These are phyloP conservation scores for Leptoteleia sp. DNA, from an alignment of 1,140 invertebrate species.

Conservation along the genomic window DNA sequence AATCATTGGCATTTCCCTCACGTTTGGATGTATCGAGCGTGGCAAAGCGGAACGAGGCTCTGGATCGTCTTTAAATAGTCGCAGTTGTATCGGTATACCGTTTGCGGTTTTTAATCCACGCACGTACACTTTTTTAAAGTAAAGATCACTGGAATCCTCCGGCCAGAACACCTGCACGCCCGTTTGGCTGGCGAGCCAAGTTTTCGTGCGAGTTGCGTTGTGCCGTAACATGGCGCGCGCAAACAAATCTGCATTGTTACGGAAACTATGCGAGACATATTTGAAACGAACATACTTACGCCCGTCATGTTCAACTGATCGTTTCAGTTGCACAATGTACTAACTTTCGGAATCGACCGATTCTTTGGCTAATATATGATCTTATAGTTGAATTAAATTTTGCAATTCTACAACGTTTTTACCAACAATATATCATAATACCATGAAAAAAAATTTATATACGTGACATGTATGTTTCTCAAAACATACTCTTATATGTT, in stretches of 20 bases:
- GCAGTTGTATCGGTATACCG: conserved; percentile 38
- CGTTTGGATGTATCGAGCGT: conserved; percentile 52
- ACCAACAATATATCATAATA: too few relatives aligned
- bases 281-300: too few relatives aligned
- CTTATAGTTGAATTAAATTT: too few relatives aligned
- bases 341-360: too few relatives aligned
- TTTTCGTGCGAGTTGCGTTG: conserved; percentile 12
- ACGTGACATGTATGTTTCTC: too few relatives aligned
- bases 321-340: too few relatives aligned
- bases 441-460: too few relatives aligned
- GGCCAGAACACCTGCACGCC: conserved; percentile 43
- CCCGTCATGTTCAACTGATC: too few relatives aligned
- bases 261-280: conserved; percentile 15
- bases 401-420: too few relatives aligned
- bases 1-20: conserved; percentile 49
- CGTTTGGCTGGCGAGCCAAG: conserved; percentile 34
- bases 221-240: not conserved
- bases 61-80: conserved; percentile 59
- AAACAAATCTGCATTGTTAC: conserved; percentile 27
- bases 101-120: conserved; percentile 56
- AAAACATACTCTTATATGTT: too few relatives aligned
- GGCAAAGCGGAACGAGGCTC: conserved; percentile 52
- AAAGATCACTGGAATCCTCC: conserved; percentile 52
- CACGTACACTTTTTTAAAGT: conserved; percentile 53
- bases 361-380: too few relatives aligned